phyloP scores from a whole-genome alignment of 2,888 invertebrate species.

The Cephus runcator region DNA sequence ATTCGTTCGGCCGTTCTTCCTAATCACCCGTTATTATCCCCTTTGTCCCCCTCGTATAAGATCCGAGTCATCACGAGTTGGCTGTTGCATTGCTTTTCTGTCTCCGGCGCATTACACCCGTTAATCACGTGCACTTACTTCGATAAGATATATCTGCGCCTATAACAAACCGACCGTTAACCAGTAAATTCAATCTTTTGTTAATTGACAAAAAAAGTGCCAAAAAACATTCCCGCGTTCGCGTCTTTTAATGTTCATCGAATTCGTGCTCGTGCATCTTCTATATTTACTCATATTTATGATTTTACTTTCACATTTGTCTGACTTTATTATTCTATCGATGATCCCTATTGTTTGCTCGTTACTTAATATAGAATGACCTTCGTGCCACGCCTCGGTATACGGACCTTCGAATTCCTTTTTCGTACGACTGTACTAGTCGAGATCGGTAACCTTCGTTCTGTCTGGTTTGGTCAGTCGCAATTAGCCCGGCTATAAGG shows the following conservation, averaged over 20 bases:
- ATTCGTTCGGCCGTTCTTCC: constrained; percentile 39
- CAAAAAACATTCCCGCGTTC: neutral
- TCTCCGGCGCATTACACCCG: constrained; percentile 1
- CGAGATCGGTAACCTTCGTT: neutral
- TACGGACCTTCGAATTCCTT: neutral
- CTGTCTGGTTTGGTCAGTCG: neutral
- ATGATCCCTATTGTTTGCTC: neutral
- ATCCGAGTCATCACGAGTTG: constrained; percentile 10
- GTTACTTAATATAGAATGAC: neutral
- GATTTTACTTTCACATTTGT: neutral
- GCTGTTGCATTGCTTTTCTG: constrained; percentile 11
- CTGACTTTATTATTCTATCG: neutral
- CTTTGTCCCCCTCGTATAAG: constrained; percentile 27
- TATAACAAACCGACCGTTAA: neutral
- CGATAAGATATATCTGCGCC: neutral
- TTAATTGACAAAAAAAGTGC: neutral
- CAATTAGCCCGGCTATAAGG: neutral
- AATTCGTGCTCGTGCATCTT: neutral
- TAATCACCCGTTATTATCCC: constrained; percentile 56
- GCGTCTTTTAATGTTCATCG: neutral
- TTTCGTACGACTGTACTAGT: neutral
- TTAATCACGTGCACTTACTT: neutral
- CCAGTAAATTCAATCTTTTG: neutral
- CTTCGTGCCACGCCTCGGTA: neutral
- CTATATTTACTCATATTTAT: neutral